Conservation (phyloP, 2,797 vertebrate species). For the Tangara arthus region DNA sequence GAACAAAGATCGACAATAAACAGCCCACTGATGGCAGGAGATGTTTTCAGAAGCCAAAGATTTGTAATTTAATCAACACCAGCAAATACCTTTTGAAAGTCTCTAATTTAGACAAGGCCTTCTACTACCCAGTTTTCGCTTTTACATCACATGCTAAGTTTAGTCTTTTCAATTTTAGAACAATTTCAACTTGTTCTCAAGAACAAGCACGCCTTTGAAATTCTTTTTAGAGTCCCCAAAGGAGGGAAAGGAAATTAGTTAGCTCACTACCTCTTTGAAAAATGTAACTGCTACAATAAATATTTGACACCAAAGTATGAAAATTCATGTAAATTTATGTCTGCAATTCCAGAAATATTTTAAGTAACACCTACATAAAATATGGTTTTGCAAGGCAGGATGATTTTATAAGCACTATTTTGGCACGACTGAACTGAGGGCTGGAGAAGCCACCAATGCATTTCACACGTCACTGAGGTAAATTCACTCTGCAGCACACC, state of each 20-base stretch:
- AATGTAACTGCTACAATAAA: conserved; percentile 50
- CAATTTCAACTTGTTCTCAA: conserved; percentile 60
- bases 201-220: conserved; percentile 59
- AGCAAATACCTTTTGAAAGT: not conserved
- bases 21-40: not conserved
- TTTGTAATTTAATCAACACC: not conserved
- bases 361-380: conserved; percentile 33
- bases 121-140: conserved; percentile 5
- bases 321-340: conserved; percentile 59
- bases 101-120: not conserved
- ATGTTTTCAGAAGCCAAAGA: not conserved
- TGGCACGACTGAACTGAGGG: not conserved
- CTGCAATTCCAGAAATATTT: conserved; percentile 25
- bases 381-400: not conserved
- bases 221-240: conserved; percentile 53
- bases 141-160: conserved; percentile 24
- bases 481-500: not conserved
- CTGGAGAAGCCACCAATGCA: not conserved
- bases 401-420: not conserved
- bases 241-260: conserved; percentile 62
- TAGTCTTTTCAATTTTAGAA: conserved; percentile 52
- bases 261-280: conserved; percentile 57
- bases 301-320: conserved; percentile 51
- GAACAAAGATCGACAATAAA: not conserved
- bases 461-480: not conserved